Evolutionary conservation across 2,888 invertebrate species (phyloP).

Genomic region (Nomada fucata): DNA sequence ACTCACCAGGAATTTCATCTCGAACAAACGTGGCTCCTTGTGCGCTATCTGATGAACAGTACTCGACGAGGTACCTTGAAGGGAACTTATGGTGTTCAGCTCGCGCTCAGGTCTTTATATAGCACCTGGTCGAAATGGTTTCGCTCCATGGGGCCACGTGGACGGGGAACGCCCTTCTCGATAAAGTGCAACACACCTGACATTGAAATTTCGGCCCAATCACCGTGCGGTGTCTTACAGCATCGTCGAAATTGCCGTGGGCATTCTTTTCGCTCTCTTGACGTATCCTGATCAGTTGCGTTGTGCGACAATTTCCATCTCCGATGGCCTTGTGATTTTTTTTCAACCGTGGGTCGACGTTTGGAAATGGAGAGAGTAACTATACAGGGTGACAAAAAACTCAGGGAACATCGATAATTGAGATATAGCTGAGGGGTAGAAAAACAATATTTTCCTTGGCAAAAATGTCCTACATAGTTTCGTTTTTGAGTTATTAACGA

Average conservation of each 20-base stretch:
- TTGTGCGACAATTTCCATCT: not conserved
- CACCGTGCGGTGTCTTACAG: not conserved
- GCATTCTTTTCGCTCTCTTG: not conserved
- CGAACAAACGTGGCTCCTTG: conserved; percentile 63
- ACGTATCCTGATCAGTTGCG: conserved; percentile 1
- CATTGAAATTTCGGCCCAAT: conserved; percentile 73
- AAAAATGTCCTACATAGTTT: too few relatives aligned
- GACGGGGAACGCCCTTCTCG: conserved; percentile 71
- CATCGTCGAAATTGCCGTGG: not conserved
- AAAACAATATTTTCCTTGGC: too few relatives aligned
- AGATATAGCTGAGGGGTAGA: too few relatives aligned
- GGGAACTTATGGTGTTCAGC: conserved; percentile 63
- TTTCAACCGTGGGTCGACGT: not conserved
- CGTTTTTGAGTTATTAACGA: too few relatives aligned
- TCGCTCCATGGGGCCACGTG: conserved; percentile 58
- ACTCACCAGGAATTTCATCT: conserved; percentile 77
- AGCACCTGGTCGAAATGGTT: conserved; percentile 66
- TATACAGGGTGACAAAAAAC: too few relatives aligned
- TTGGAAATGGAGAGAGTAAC: too few relatives aligned
- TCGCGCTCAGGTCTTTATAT: conserved; percentile 71
- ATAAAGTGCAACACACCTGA: conserved; percentile 72
- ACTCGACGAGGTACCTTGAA: conserved; percentile 77
- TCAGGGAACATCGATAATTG: too few relatives aligned
- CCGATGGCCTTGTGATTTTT: conserved; percentile 10
- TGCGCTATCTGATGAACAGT: conserved; percentile 76